These are phyloP conservation scores for Episyrphus balteatus DNA, from an alignment of 1,140 invertebrate species.

Conservation along the genomic window DNA sequence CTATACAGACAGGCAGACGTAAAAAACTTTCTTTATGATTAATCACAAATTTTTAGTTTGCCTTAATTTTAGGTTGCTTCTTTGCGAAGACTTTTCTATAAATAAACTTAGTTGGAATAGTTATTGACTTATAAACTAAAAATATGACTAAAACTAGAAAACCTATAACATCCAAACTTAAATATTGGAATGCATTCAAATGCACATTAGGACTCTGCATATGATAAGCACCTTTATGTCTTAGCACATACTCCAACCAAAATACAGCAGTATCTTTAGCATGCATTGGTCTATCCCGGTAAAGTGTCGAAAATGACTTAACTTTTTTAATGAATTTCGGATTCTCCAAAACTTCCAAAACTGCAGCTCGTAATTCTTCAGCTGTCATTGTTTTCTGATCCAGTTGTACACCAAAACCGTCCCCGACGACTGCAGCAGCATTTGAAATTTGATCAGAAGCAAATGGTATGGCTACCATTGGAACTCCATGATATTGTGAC, in stretches of 20 bases:
- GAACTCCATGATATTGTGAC: slow-evolving; percentile 24
- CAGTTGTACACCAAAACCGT: slow-evolving; percentile 23
- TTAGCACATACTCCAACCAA: slow-evolving; percentile 59
- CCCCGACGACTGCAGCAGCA: slow-evolving; percentile 7
- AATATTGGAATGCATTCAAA: too few species aligned
- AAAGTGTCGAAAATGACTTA: slow-evolving; percentile 16
- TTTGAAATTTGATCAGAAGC: slow-evolving; percentile 19
- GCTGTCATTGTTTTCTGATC: slow-evolving; percentile 1
- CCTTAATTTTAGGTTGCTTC: too few species aligned
- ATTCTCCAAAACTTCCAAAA: slow-evolving; percentile 14
- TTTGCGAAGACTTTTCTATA: too few species aligned
- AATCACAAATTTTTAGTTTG: too few species aligned
- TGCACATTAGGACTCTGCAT: slow-evolving; percentile 41
- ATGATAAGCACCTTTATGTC: slow-evolving; percentile 55
- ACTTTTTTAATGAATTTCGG: slow-evolving; percentile 8
- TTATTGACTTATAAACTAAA: too few species aligned
- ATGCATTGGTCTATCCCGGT: slow-evolving; percentile 26
- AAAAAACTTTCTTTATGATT: slow-evolving; percentile 18
- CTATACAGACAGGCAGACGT: too few species aligned
- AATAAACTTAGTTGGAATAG: too few species aligned
- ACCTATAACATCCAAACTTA: too few species aligned
- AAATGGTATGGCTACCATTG: slow-evolving; percentile 14
- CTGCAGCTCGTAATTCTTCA: slow-evolving; percentile 3
- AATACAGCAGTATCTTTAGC: slow-evolving; percentile 49
- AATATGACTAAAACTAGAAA: too few species aligned